Percentiles rank a stretch among this genome's conserved stretches.
phyloP scores from a whole-genome alignment of 2,888 invertebrate species.

The Chrysotoxum bicinctum region DNA sequence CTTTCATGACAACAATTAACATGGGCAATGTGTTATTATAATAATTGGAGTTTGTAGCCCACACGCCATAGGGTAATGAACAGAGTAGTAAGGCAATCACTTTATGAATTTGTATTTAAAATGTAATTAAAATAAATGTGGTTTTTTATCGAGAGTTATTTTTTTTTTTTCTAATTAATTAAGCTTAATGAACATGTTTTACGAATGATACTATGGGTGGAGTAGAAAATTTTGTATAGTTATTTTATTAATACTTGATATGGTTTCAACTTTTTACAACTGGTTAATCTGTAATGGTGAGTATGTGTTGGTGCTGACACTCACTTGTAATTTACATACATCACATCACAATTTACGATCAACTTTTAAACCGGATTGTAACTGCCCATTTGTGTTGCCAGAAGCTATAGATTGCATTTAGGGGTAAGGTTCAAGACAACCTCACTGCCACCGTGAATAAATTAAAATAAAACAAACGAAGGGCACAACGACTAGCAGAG shows the following conservation, averaged over 20 bases:
- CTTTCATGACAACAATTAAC: constrained; percentile 57
- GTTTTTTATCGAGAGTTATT: background rate
- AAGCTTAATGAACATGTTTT: constrained; percentile 2
- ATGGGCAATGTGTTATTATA: constrained; percentile 37
- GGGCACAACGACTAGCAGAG: too few relatives aligned
- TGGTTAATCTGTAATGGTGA: background rate
- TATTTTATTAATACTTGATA: background rate
- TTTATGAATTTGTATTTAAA: constrained; percentile 10
- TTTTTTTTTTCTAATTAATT: background rate
- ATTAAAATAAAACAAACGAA: too few relatives aligned
- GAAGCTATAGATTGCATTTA: too few relatives aligned
- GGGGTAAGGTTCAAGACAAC: too few relatives aligned
- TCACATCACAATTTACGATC: too few relatives aligned
- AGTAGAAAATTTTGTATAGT: background rate
- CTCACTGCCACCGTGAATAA: too few relatives aligned
- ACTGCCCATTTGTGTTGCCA: too few relatives aligned
- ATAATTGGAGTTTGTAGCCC: constrained; percentile 14
- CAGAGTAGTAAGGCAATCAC: background rate
- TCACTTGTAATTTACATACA: too few relatives aligned
- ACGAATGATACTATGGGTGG: background rate
- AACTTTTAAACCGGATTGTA: too few relatives aligned
- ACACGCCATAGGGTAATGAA: constrained; percentile 35
- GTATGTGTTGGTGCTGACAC: background rate
- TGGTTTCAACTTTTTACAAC: background rate
- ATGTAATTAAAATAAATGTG: constrained; percentile 17